Conservation (phyloP, 1,140 invertebrate species). For the Zaprionus camerounensis region DNA sequence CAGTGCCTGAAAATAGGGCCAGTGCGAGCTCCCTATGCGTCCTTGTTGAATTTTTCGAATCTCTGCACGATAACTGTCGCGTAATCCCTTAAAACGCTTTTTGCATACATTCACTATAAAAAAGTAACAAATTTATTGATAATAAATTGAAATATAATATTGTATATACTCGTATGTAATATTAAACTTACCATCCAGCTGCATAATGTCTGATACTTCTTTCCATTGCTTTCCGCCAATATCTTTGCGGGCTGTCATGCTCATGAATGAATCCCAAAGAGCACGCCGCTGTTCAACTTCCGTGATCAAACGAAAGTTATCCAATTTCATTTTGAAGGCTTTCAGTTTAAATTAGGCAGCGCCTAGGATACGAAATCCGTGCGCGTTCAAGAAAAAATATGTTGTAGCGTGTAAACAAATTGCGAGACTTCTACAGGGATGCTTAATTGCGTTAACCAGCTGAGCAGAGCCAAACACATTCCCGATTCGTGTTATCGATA, state of each 20-base stretch:
- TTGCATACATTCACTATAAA: slow-evolving; percentile 47
- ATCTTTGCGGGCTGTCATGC: slow-evolving; percentile 50
- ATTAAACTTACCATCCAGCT: slow-evolving; percentile 49
- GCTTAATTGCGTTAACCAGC: neutral
- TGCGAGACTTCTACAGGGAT: neutral
- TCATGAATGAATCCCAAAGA: slow-evolving; percentile 63
- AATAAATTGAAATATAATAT: neutral
- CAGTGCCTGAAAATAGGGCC: slow-evolving; percentile 58
- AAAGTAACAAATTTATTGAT: neutral
- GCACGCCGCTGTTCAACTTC: slow-evolving; percentile 56
- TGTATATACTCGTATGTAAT: too few species aligned
- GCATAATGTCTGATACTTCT: slow-evolving; percentile 47
- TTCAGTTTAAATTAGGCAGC: neutral
- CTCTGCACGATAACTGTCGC: slow-evolving; percentile 63
- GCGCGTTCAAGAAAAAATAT: neutral
- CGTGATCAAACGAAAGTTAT: slow-evolving; percentile 58
- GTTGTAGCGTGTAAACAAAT: slow-evolving; percentile 53
- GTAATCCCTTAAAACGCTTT: slow-evolving; percentile 63
- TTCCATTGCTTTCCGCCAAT: slow-evolving; percentile 43
- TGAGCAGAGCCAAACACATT: neutral
- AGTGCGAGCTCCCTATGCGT: slow-evolving; percentile 39
- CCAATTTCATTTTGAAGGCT: slow-evolving; percentile 48
- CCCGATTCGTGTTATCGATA: neutral
- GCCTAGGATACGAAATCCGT: neutral
- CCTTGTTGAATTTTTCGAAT: slow-evolving; percentile 66